A percentile compares a stretch with the other conserved stretches of the same genome.
Evolutionary conservation across 92 coral and sea anemone genomes (phyloP).

Genomic region (Actinernus sp.): DNA sequence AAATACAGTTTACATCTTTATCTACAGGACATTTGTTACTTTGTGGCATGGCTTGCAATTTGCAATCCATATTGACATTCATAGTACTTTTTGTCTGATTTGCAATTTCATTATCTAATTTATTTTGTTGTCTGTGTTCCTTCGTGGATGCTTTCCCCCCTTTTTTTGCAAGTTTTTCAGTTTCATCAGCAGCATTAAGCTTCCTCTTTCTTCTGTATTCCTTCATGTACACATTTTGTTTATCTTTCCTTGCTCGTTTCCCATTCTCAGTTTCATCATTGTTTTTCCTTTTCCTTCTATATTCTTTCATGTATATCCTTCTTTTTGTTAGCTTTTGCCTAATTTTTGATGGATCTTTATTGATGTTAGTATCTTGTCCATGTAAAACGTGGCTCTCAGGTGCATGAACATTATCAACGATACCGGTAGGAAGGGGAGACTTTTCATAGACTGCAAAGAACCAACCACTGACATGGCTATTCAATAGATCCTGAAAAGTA

Average conservation of each 20-base stretch:
- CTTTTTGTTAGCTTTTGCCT: not conserved
- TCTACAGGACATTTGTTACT: too few species aligned
- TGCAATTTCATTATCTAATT: not conserved
- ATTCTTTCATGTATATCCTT: not conserved
- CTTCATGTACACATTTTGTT: conserved; percentile 17
- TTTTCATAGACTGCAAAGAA: conserved; percentile 48
- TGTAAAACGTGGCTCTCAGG: too few species aligned
- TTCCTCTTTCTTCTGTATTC: conserved; percentile 23
- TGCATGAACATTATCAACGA: too few species aligned
- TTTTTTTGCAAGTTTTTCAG: too few species aligned
- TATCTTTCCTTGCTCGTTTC: not conserved
- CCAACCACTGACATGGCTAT: conserved; percentile 33
- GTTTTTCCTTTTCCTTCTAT: not conserved
- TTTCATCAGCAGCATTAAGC: too few species aligned
- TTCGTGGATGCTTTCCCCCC: not conserved
- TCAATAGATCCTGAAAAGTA: conserved; percentile 24
- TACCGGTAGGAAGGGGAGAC: not conserved
- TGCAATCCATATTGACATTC: too few species aligned
- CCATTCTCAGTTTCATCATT: not conserved
- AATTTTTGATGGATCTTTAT: too few species aligned
- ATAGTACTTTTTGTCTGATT: too few species aligned
- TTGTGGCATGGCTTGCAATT: too few species aligned
- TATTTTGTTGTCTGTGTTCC: not conserved
- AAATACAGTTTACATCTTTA: too few species aligned
- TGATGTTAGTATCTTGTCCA: too few species aligned